Conservation (phyloP, 2,888 invertebrate genomes). For the Slavum lentiscoides region DNA sequence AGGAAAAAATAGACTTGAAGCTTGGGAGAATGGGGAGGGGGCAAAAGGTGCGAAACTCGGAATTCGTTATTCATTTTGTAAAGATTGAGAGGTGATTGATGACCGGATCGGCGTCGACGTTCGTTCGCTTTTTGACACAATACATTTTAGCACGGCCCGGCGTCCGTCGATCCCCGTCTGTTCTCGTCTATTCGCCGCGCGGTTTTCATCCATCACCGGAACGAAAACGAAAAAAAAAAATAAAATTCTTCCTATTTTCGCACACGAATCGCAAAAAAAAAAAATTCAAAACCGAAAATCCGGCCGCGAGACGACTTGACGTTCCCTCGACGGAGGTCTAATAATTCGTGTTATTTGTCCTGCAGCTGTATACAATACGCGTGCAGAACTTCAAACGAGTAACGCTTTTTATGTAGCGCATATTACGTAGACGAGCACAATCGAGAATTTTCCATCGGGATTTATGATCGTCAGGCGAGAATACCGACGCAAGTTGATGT, state of each 20-base stretch:
- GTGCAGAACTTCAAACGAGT: neutral
- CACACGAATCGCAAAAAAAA: neutral
- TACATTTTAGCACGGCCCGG: constrained; percentile 16
- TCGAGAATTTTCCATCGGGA: too few relatives aligned
- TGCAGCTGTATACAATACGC: neutral
- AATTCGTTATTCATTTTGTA: constrained; percentile 52
- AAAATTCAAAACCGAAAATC: constrained; percentile 7
- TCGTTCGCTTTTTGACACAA: constrained; percentile 52
- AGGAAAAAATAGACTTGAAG: neutral
- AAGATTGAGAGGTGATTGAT: constrained; percentile 53
- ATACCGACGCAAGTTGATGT: neutral
- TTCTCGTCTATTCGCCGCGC: neutral
- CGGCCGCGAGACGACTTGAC: neutral
- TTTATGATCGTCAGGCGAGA: too few relatives aligned
- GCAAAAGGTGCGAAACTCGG: constrained; percentile 41
- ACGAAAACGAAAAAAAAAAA: neutral
- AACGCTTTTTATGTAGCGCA: neutral
- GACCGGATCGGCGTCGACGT: constrained; percentile 18
- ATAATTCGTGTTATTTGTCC: constrained; percentile 33
- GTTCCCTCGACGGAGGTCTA: neutral
- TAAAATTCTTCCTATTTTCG: constrained; percentile 22
- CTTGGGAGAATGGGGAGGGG: neutral
- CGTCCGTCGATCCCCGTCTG: neutral
- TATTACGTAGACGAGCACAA: neutral
- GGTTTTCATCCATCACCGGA: constrained; percentile 36